These are phyloP conservation scores for Ichneumoninae sp. DNA, from an alignment of 2,888 invertebrate genomes.

Conservation along the genomic window DNA sequence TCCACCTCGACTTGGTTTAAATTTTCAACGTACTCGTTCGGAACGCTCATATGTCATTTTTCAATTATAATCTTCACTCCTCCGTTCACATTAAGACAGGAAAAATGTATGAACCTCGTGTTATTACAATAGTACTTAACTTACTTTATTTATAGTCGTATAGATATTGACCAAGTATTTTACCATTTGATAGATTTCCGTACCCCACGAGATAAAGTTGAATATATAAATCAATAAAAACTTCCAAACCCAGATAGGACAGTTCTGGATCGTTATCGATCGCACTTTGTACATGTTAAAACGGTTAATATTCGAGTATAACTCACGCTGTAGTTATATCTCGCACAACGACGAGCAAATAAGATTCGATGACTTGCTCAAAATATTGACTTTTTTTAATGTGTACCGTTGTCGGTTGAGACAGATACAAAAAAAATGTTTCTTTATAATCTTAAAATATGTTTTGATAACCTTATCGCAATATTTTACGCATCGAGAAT, in stretches of 20 bases:
- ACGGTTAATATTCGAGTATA: background rate
- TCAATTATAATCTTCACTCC: too few relatives aligned
- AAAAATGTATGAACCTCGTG: background rate
- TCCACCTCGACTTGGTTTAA: too few relatives aligned
- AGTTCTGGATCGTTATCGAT: background rate
- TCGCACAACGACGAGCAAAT: background rate
- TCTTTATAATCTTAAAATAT: background rate
- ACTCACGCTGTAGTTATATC: background rate
- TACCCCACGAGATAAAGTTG: too few relatives aligned
- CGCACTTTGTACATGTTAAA: background rate
- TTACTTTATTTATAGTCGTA: too few relatives aligned
- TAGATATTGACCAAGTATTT: background rate
- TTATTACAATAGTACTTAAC: background rate
- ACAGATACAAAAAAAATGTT: background rate
- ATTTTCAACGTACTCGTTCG: too few relatives aligned
- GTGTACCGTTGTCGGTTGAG: background rate
- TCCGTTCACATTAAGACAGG: background rate
- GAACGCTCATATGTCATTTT: too few relatives aligned
- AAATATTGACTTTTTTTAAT: background rate
- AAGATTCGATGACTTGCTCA: background rate
- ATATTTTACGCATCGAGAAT: background rate
- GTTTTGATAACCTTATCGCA: background rate
- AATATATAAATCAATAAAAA: too few relatives aligned
- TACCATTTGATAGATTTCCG: background rate
- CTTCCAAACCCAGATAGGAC: background rate